Base-by-base conservation (phyloP, 2,113 vertebrate genomes). In the Heliornis fulica region DNA sequence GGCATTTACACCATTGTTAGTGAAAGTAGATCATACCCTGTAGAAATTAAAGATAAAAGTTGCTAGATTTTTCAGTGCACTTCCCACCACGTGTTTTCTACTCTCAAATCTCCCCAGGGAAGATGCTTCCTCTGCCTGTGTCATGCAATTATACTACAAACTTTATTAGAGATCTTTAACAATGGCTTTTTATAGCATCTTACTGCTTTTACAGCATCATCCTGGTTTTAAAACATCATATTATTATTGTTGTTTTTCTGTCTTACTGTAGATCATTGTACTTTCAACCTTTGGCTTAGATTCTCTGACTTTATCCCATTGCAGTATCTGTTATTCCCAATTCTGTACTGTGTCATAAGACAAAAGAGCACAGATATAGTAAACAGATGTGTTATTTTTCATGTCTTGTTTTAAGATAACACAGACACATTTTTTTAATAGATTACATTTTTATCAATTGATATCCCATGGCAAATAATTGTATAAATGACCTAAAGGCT, bases 11-110 rank as follows among this genome's bases (percentile, higher is more conserved):
- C 54, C 38, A 82, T 57, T 32, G 72, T 93, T 85, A 70, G 45
- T 75, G 63, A 86, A 88, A 80, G 29, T 88, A 83, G 88, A 86
- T 95, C 56, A 65, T 63, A 85, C 32, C 41, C 63, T 86, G 51
- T 65, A 89, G 83, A 95, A 92, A 93, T 84, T 83, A 70, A 81
- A 95, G 71, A 92, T 83, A 65, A 75, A 94, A 96, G 53, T 83
- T 92, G 48, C 45, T 80, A 48, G 61, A 70, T 80, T 86, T 94
- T 92, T 80, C 83, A 88, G 78, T 85, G 75, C 23, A 46, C 34
- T 90, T 91, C 15, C 29, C 26, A 83, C 15, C 17, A 43, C 7
- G 9, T 60, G 71, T 84, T 93, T 94, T 87, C 48, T 91, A 50
- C 61, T 87, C 94, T 76, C 61, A 80, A 56, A 85, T 85, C 45